Evolutionary conservation across 2,113 vertebrate genomes (phyloP).

Genomic region (Sminthopsis crassicaudata): DNA sequence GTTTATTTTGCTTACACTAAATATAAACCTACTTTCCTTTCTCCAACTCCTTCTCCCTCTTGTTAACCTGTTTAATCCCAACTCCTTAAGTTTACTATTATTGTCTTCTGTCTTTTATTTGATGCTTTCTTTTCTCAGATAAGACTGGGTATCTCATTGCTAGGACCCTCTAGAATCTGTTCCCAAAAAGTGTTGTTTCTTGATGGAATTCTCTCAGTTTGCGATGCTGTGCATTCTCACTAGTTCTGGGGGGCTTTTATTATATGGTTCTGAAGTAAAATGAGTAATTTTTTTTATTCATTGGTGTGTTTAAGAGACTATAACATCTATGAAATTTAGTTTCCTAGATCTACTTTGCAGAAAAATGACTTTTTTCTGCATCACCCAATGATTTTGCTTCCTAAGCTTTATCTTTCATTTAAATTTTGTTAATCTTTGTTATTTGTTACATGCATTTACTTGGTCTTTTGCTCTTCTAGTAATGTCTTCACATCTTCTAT

Average conservation of each 20-base stretch:
- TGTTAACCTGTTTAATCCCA: not conserved
- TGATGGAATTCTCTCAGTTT: not conserved
- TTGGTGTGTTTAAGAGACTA: not conserved
- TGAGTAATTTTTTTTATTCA: not conserved
- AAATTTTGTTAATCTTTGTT: not conserved
- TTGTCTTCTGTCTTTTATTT: not conserved
- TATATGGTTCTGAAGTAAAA: not conserved
- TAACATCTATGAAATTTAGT: not conserved
- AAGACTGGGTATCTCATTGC: not conserved
- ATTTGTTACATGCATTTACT: not conserved
- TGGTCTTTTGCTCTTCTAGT: not conserved
- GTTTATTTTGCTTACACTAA: not conserved
- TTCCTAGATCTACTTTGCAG: not conserved
- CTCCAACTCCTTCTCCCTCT: not conserved
- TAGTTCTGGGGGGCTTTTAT: not conserved
- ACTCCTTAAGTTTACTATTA: not conserved
- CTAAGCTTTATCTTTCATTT: not conserved
- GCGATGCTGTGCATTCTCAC: not conserved
- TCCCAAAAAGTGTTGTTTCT: not conserved
- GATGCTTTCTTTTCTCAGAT: not conserved
- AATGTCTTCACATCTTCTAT: not conserved
- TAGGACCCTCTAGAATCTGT: not conserved
- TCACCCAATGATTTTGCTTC: not conserved
- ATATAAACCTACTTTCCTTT: not conserved
- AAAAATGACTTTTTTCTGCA: not conserved